Base-by-base conservation (phyloP, 2,797 vertebrate species). In the Urocyon cinereoargenteus region DNA sequence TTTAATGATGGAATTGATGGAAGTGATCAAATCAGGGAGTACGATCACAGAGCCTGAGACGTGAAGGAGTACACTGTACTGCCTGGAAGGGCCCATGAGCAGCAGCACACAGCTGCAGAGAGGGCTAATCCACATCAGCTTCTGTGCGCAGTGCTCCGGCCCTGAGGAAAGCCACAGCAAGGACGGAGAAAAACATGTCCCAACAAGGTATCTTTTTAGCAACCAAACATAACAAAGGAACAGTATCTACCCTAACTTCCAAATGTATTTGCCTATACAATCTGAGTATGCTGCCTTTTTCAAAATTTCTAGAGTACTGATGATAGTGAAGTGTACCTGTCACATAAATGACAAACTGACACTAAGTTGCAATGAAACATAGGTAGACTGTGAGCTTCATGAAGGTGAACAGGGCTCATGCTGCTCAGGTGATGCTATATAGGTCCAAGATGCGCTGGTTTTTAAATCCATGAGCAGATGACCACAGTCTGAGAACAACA, bases 81-180 rank as follows among this genome's bases (percentile, higher is more conserved):
- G 3, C 21, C 64, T 61, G 9, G 28, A 55, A 6, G 4, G 51
- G 14, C 59, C 78, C 15, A 3, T 22, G 28, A 68, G 16, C 75
- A 28, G 9, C 16, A 24, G 28, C 5, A 0, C 8, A 4, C 1
- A 49, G 34, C 4, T 3, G 5, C 11, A 61, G n/a, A 2, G 64
- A 31, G 36, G 24, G 26, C 1, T 45, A 45, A 2, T 4, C 40
- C 24, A 13, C 14, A 28, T 0, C 7, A 26, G 28, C n/a, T 34
- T 36, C 70, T 21, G 8, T 0, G 9, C 12, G 5, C 21, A 9
- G 6, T 2, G 22, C 6, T 5, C n/a, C 18, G 2, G 70, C 55
- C 53, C 59, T 0, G 2, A 2, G 77, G 51, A 53, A 36, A 90
- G 62, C 21, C 82, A 59, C 1, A 21, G 49, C 13, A 70, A 45